phyloP scores from a whole-genome alignment of 2,113 vertebrate species.

The Phylloscopus trochilus region DNA sequence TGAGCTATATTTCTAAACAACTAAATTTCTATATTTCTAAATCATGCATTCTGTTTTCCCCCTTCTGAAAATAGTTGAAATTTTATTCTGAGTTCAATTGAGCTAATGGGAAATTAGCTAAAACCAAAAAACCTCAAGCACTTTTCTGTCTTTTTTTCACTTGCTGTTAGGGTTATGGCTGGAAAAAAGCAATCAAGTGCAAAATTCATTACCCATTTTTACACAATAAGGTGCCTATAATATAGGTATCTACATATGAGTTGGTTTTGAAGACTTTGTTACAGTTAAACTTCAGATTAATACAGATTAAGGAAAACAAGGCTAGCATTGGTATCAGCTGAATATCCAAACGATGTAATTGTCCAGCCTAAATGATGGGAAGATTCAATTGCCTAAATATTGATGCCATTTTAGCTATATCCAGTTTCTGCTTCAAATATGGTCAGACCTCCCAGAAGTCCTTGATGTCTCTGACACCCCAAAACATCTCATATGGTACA shows the following conservation, averaged over 20 bases:
- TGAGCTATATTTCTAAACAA: not conserved
- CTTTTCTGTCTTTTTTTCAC: not conserved
- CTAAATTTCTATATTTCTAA: not conserved
- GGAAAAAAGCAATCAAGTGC: not conserved
- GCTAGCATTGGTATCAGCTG: not conserved
- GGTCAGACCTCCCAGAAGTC: rapidly evolving
- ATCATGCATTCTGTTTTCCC: not conserved
- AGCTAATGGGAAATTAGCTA: not conserved
- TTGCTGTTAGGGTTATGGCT: not conserved
- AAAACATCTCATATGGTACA: not conserved
- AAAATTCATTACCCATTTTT: not conserved
- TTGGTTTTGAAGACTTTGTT: not conserved
- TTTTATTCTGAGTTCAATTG: not conserved
- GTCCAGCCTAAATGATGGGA: not conserved
- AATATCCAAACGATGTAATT: not conserved
- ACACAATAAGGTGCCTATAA: not conserved
- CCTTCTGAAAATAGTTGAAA: not conserved
- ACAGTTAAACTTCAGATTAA: not conserved
- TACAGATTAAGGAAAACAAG: not conserved
- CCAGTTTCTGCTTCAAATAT: not conserved
- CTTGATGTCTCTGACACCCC: not conserved
- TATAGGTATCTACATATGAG: not conserved
- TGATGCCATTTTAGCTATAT: not conserved
- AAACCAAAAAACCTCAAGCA: rapidly evolving
- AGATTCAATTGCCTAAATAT: not conserved